Evolutionary conservation across 2,888 invertebrate genomes (phyloP).

Genomic region (Drosophila fulvimacula): DNA sequence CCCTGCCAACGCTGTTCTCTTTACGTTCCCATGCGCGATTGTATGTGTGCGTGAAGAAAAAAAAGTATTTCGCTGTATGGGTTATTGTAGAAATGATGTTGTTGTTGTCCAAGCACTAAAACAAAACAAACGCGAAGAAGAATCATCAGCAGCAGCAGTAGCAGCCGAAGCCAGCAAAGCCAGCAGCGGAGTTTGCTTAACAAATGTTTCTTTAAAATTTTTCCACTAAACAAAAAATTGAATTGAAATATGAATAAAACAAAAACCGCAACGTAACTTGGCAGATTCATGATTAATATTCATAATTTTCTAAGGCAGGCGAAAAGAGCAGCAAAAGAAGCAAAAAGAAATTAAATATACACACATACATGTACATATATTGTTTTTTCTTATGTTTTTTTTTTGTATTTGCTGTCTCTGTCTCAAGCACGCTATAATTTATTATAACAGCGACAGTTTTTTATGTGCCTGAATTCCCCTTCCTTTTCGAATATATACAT

Average conservation of each 20-base stretch:
- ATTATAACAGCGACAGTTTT: slow-evolving; percentile 62
- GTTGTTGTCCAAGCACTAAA: slow-evolving; percentile 36
- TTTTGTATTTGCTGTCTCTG: slow-evolving; percentile 36
- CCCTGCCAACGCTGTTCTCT: slow-evolving; percentile 15
- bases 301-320: slow-evolving; percentile 57
- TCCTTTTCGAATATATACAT: slow-evolving; percentile 5
- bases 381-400: slow-evolving; percentile 4
- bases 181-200: slow-evolving; percentile 22
- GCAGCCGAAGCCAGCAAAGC: slow-evolving; percentile 7
- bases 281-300: slow-evolving; percentile 41
- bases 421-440: slow-evolving; percentile 56
- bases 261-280: slow-evolving; percentile 14
- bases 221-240: slow-evolving; percentile 31
- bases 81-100: slow-evolving; percentile 41
- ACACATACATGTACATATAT: not conserved
- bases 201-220: slow-evolving; percentile 38
- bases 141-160: slow-evolving; percentile 14
- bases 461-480: slow-evolving; percentile 20
- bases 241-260: slow-evolving; percentile 1
- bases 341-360: slow-evolving; percentile 34
- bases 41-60: slow-evolving; percentile 20
- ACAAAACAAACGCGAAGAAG: slow-evolving; percentile 31
- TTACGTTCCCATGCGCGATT: slow-evolving; percentile 6
- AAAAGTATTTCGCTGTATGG: slow-evolving; percentile 27
- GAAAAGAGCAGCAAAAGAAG: slow-evolving; percentile 36